Base-by-base conservation (phyloP, 2,113 vertebrate species). In the Pimephales promelas region DNA sequence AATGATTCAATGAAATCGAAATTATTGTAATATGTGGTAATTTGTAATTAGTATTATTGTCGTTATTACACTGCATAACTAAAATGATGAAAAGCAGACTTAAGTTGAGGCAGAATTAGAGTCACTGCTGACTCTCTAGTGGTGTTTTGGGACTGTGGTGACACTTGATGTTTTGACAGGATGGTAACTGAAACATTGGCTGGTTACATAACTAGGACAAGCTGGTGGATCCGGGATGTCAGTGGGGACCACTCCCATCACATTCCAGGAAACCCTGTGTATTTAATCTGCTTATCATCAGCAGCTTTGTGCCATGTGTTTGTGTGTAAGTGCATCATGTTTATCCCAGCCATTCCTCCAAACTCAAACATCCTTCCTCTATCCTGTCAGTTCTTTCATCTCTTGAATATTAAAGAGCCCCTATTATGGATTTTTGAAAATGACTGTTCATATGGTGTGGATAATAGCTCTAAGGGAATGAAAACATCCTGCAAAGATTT, bases 201-300 rank as follows among this genome's bases (percentile, higher is more conserved):
- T 28, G 83, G 74, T 93, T 93, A 91, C 86, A 84, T 92, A 93
- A 92, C 86, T 45, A 9, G n/a, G 76, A 82, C 82, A 89, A 79
- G 86, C 85, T 31, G 56, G 86, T 85, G 84, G 85, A 87, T 90
- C 85, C 73, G 11, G 88, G 68, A 86, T 73, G 22, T 62, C 82
- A 59, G 64, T 86, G 75, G 85, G 88, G 86, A 89, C 73, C 86
- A 86, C 83, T 88, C 85, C 84, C 85, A 86, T 88, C 90, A 88
- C 85, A 87, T 93, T 92, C 91, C 90, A 91, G 91, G 89, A 92
- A 93, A 92, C 79, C 61, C 90, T 89, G 91, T 84, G 75, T 85
- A 77, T 86, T 89, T 93, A 94, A 94, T 93, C 93, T 92, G 88
- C 91, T 95, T 92, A 94, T 91, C 90, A 89, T 77, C 87, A 85